Base-by-base conservation (phyloP, 2,113 vertebrate genomes). In the Zosterops japonicus region DNA sequence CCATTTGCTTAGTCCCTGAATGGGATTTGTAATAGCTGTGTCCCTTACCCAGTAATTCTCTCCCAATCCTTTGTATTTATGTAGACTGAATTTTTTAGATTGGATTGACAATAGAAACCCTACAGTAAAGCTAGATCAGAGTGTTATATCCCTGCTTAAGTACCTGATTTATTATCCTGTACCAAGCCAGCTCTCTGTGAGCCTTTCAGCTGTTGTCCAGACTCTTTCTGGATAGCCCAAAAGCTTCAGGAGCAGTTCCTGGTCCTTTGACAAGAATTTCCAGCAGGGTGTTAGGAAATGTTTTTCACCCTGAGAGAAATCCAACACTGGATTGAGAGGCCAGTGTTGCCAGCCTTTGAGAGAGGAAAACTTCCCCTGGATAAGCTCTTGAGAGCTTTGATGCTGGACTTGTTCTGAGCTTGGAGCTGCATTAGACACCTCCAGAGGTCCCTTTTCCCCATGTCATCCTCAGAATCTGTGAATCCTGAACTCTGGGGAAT, bases 31-130 rank as follows among this genome's bases (percentile, higher is more conserved):
- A 42, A 60, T 89, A 87, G 76, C 77, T 79, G 22, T 71, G 53
- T 84, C 83, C 57, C 15, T 96, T 71, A 90, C 36, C n/a, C 49
- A 76, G 78, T 90, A 91, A 87, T 93, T 87, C 82, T 82, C 24
- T 95, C 36, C n/a, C 70, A 94, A 22, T 93, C 65, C n/a, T 60
- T 5, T 67, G 18, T 78, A 64, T 89, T 94, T 89, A 31, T 87
- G 72, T 75, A 56, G 57, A 36, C 36, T 52, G 53, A 60, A 75
- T 78, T 89, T 89, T 68, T 92, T 67, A 78, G 50, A 47, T 78
- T 5, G 19, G 24, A 74, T 78, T 78, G 77, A 75, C 57, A 75
- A 36, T 8, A 27, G 60, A 70, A 86, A 77, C 60, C 14, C 35
- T 35, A 15, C 11, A 52, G 42, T 59, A 70, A 81, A 91, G 29